Evolutionary conservation across 2,888 invertebrate genomes (phyloP).

Genomic region (Empis livida): DNA sequence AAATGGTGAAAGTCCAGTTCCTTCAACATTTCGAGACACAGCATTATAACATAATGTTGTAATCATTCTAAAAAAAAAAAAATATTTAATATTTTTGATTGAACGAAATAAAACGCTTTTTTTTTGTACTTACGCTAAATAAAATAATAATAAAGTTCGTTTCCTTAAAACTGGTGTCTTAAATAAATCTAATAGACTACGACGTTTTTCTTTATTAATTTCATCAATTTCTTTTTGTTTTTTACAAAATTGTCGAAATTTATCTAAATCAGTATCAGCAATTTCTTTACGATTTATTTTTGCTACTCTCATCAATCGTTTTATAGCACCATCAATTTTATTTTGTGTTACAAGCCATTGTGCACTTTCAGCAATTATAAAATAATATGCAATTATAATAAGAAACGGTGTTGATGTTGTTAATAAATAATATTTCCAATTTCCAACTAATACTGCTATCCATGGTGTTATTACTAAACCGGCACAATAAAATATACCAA

Average conservation of each 20-base stretch:
- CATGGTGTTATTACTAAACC: constrained; percentile 36
- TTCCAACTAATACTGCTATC: constrained; percentile 27
- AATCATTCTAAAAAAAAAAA: constrained; percentile 32
- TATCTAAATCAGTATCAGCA: constrained; percentile 15
- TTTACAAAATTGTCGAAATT: constrained; percentile 10
- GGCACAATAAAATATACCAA: constrained; percentile 39
- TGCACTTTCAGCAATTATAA: constrained; percentile 39
- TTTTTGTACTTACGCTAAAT: constrained; percentile 40
- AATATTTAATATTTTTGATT: background rate
- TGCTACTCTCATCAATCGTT: constrained; percentile 36
- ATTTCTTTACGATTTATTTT: constrained; percentile 33
- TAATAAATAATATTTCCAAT: constrained; percentile 36
- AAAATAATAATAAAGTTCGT: constrained; percentile 37
- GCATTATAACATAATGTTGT: constrained; percentile 41
- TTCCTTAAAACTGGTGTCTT: constrained; percentile 36
- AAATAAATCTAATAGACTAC: constrained; percentile 28
- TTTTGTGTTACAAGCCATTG: constrained; percentile 41
- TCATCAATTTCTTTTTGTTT: constrained; percentile 6
- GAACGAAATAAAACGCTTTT: background rate
- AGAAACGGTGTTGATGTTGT: constrained; percentile 34
- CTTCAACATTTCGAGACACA: constrained; percentile 38
- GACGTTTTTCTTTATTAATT: constrained; percentile 3
- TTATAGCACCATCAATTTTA: constrained; percentile 32
- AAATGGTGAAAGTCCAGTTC: constrained; percentile 36
- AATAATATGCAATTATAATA: constrained; percentile 31